These are phyloP conservation scores for Erpetoichthys calabaricus DNA, from an alignment of 2,797 vertebrate genomes.

Conservation along the genomic window DNA sequence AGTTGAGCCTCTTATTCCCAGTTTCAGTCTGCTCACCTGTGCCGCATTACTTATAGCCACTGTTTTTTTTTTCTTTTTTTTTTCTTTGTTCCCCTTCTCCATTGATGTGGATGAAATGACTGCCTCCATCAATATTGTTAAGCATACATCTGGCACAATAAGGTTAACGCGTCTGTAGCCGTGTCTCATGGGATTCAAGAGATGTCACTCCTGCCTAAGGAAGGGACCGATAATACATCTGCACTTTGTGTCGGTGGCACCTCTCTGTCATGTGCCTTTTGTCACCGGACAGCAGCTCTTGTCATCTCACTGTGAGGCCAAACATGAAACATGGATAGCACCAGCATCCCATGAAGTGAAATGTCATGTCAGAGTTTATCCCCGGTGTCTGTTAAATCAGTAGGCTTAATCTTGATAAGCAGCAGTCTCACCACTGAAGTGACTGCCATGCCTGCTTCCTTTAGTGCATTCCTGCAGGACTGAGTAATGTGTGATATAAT, in stretches of 20 bases:
- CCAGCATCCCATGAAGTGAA: conserved; percentile 3
- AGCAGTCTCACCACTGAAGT: conserved; percentile 12
- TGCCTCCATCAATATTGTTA: conserved; percentile 20
- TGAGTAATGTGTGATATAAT: conserved; percentile 30
- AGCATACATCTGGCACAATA: neutral
- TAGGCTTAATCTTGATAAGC: conserved; percentile 13
- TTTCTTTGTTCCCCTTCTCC: neutral
- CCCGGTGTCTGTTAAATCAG: neutral
- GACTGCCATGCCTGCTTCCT: conserved; percentile 4
- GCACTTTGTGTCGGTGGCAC: conserved; percentile 28
- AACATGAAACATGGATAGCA: conserved; percentile 15
- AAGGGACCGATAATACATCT: conserved; percentile 27
- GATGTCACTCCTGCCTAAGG: conserved; percentile 26
- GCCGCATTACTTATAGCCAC: too few relatives aligned
- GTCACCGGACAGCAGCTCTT: conserved; percentile 26
- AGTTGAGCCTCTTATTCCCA: too few relatives aligned
- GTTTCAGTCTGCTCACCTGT: too few relatives aligned
- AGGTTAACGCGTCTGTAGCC: conserved; percentile 5
- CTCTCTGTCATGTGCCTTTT: conserved; percentile 21
- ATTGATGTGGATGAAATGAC: accelerated
- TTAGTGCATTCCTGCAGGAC: conserved; percentile 18
- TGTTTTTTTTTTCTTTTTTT: too few relatives aligned
- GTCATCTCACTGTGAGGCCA: conserved; percentile 26
- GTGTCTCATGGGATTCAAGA: conserved; percentile 25
- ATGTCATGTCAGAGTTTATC: neutral